A percentile compares a stretch with the other conserved stretches of the same genome.
These are phyloP conservation scores for Mormoops blainvillei DNA, from an alignment of 2,113 vertebrate species.

Conservation along the genomic window DNA sequence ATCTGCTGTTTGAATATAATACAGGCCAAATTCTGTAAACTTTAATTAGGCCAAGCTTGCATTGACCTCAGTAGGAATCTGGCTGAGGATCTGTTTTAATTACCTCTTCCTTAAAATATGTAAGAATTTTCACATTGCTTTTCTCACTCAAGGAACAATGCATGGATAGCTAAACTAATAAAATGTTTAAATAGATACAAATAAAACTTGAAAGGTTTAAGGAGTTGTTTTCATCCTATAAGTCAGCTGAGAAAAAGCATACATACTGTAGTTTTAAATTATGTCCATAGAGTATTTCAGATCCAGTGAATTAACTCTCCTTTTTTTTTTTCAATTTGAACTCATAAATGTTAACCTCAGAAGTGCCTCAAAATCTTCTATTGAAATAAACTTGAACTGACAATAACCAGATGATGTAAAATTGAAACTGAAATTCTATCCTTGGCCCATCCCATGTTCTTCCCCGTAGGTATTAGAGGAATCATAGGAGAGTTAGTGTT, in stretches of 20 bases:
- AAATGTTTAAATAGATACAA: slow-evolving; percentile 60
- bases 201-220: slow-evolving; percentile 67
- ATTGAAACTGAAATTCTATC: slow-evolving; percentile 64
- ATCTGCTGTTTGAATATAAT: slow-evolving; percentile 55
- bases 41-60: slow-evolving; percentile 60
- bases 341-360: slow-evolving; percentile 70
- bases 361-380: slow-evolving; percentile 67
- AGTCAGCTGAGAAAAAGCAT: slow-evolving; percentile 66
- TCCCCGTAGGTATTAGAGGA: slow-evolving; percentile 45
- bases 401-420: slow-evolving; percentile 71
- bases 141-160: slow-evolving; percentile 54
- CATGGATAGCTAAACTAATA: slow-evolving; percentile 67
- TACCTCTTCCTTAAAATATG: slow-evolving; percentile 63
- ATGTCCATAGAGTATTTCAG: slow-evolving; percentile 66
- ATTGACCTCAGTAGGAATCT: slow-evolving; percentile 63
- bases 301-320: slow-evolving; percentile 55
- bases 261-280: slow-evolving; percentile 60
- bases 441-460: slow-evolving; percentile 52
- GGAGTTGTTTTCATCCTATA: slow-evolving; percentile 69
- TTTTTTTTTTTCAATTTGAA: not conserved
- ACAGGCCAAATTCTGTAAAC: slow-evolving; percentile 60
- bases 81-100: slow-evolving; percentile 63
- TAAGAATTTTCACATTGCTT: slow-evolving; percentile 57
- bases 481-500: slow-evolving; percentile 35
- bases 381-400: slow-evolving; percentile 70